A percentile compares a stretch with the other conserved stretches of the same genome.
Conservation (phyloP, 2,797 vertebrate genomes). For the Rhinogobio ventralis region DNA sequence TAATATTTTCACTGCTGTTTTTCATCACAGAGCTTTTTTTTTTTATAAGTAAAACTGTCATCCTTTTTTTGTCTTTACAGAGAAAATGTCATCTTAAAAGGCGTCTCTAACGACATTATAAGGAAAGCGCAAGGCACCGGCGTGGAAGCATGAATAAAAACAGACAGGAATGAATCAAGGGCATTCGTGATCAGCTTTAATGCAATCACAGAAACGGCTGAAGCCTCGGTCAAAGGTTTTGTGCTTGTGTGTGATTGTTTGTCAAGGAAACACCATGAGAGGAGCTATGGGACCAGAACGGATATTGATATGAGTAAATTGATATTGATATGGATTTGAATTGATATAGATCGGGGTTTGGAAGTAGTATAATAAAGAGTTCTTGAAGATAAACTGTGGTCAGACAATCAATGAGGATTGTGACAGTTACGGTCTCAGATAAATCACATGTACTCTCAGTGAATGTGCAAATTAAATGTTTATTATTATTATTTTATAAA, state of each 20-base stretch:
- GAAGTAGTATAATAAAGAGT: constrained; percentile 85
- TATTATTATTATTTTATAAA: neutral
- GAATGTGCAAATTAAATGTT: neutral
- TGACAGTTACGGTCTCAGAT: neutral
- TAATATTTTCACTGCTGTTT: neutral
- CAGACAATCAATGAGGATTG: constrained; percentile 73
- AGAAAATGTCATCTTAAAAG: neutral
- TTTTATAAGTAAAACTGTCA: neutral
- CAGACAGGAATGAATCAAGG: constrained; percentile 93
- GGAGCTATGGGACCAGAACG: constrained; percentile 85
- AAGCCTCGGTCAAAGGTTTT: constrained; percentile 82
- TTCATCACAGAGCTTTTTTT: neutral
- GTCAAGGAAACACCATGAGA: constrained; percentile 76
- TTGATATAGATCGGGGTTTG: constrained; percentile 85
- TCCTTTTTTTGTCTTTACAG: neutral
- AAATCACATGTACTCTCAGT: neutral
- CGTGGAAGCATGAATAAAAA: neutral
- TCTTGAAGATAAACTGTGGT: constrained; percentile 74
- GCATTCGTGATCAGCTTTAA: constrained; percentile 97
- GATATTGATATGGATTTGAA: constrained; percentile 96
- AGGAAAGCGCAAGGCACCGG: neutral
- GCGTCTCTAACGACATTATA: neutral
- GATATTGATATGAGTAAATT: constrained; percentile 99
- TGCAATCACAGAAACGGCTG: constrained; percentile 87
- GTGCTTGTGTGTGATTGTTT: constrained; percentile 57